Base-by-base conservation (phyloP, 1,140 invertebrate genomes). In the Octopus sinensis region DNA sequence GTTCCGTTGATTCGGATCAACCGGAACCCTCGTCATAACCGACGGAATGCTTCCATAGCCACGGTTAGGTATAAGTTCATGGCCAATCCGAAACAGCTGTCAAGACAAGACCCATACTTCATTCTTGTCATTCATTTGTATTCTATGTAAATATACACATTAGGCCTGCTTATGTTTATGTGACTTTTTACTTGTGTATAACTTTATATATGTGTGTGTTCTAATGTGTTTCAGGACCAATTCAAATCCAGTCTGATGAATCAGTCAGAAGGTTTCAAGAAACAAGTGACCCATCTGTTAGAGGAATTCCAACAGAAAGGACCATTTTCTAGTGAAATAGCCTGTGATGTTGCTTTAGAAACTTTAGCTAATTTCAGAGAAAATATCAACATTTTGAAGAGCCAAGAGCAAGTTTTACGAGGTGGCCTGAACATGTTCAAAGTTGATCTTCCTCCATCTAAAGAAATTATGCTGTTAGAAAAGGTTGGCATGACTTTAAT, bases 391-490 rank as follows among this genome's bases (percentile, higher is more conserved):
- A 90, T 90, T 1, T 90, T 95, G 43, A 93, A 93, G 86, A 92
- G 92, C 52, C 93, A 93, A 86, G 95, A 96, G 88, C 91, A 92
- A 79, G 89, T 92, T 78, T 91, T 96, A 51, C 92, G 93, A 83
- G 91, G 92, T 81, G 94, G 95, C 84, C 91, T 96, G 75, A 91
- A 91, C 7, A 93, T 95, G 54, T 96, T 96, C 88, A 94, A 94
- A 79, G 93, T 95, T 71, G 94, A 93, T 85, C 92, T 94, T 62
- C 93, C 94, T 52, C 94, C 94, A 84, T 94, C 93, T 81, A 87
- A 92, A 79, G 94, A 96, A 84, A 91, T 96, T 51, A 92, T 91
- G 75, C 92, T 91, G 86, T 91, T 96, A 81, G 93, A 96, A 83
- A 93, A 93, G 86, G 93, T 94, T 81, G 78, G 84, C 71, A 77